Conservation (phyloP, 2,797 vertebrate genomes). For the Karalla daura region DNA sequence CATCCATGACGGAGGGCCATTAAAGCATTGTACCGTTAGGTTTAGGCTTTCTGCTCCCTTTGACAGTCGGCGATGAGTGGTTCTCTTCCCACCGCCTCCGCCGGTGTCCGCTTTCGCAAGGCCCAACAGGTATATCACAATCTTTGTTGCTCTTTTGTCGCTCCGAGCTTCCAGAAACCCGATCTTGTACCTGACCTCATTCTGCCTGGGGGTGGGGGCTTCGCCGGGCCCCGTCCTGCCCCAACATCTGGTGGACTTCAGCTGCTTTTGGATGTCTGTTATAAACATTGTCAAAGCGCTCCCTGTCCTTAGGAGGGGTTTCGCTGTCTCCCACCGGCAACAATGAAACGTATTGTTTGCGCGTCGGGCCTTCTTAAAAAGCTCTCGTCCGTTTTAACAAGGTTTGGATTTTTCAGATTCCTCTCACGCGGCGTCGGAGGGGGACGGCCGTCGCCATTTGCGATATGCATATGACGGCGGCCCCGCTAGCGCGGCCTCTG, state of each 20-base stretch:
- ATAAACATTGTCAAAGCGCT: slow-evolving; percentile 74
- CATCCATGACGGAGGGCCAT: slow-evolving; percentile 62
- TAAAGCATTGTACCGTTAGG: slow-evolving; percentile 63
- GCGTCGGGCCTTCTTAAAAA: slow-evolving; percentile 57
- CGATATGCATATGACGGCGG: slow-evolving; percentile 8
- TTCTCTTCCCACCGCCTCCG: slow-evolving; percentile 72
- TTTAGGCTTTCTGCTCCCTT: slow-evolving; percentile 70
- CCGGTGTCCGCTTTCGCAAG: slow-evolving; percentile 79
- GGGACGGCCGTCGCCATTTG: not conserved
- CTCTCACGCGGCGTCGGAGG: not conserved
- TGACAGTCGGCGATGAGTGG: slow-evolving; percentile 67
- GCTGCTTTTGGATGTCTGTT: slow-evolving; percentile 72
- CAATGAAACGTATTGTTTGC: slow-evolving; percentile 56
- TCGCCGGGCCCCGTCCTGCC: slow-evolving; percentile 62
- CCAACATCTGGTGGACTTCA: slow-evolving; percentile 83
- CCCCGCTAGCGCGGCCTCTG: slow-evolving; percentile 8
- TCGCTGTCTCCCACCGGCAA: slow-evolving; percentile 55
- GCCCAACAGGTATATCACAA: slow-evolving; percentile 83
- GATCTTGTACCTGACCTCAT: slow-evolving; percentile 86
- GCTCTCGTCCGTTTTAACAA: slow-evolving; percentile 51
- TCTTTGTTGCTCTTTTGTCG: slow-evolving; percentile 81
- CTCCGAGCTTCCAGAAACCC: slow-evolving; percentile 81
- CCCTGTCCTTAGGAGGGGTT: slow-evolving; percentile 56
- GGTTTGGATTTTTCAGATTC: slow-evolving; percentile 14
- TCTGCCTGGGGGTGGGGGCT: slow-evolving; percentile 78